phyloP scores from a whole-genome alignment of 2,797 vertebrate genomes.

The Merluccius polli region DNA sequence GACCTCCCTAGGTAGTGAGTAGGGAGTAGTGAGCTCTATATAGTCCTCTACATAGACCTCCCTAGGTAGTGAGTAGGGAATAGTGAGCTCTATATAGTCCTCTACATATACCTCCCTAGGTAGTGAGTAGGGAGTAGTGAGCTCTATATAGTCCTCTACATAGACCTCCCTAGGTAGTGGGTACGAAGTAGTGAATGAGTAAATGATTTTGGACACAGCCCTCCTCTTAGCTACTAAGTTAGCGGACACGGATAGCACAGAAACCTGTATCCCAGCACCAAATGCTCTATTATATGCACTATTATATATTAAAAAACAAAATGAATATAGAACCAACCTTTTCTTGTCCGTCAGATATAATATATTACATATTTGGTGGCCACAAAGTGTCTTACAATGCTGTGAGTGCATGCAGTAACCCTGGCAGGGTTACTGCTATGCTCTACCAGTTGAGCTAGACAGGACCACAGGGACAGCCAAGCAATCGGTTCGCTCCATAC shows the following conservation, averaged over 20 bases:
- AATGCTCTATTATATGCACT: slow-evolving; percentile 25
- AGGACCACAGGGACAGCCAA: not conserved
- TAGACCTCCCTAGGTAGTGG: too few relatives aligned
- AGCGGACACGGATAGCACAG: not conserved
- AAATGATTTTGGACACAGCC: too few relatives aligned
- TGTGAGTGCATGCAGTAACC: not conserved
- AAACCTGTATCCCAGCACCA: slow-evolving; percentile 8
- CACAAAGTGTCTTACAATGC: not conserved
- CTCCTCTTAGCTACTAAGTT: not conserved
- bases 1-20: too few relatives aligned
- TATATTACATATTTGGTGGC: not conserved
- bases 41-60: too few relatives aligned
- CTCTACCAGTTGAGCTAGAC: not conserved
- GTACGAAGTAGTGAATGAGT: too few relatives aligned
- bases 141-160: too few relatives aligned
- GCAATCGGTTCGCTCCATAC: not conserved
- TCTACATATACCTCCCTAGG: too few relatives aligned
- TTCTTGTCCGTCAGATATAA: not conserved
- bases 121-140: too few relatives aligned
- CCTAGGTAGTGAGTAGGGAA: too few relatives aligned
- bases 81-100: too few relatives aligned
- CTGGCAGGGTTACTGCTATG: not conserved
- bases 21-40: too few relatives aligned
- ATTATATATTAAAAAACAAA: slow-evolving; percentile 7
- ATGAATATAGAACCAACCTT: not conserved